phyloP scores from a whole-genome alignment of 2,888 invertebrate genomes.

The Lepas anatifera region DNA sequence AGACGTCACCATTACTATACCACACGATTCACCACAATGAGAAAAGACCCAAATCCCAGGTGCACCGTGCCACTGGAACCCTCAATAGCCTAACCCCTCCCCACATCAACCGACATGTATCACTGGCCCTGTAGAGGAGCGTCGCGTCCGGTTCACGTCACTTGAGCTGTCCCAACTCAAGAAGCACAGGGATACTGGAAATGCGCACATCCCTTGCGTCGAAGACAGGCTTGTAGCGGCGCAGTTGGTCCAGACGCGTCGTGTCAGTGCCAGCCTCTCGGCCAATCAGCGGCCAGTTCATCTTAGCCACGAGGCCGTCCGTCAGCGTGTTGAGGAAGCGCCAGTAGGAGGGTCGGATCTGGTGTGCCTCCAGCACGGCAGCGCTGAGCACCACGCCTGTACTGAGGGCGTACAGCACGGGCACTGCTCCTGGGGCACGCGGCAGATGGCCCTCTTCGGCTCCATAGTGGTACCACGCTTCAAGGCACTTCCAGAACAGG shows the following conservation, averaged over 20 bases:
- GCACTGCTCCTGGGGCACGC: conserved; percentile 52
- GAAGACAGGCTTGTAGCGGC: not conserved
- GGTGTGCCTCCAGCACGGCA: conserved; percentile 63
- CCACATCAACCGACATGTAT: too few species aligned
- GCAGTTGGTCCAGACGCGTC: not conserved
- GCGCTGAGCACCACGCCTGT: conserved; percentile 66
- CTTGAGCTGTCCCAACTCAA: not conserved
- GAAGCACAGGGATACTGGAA: not conserved
- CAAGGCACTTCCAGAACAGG: conserved; percentile 67
- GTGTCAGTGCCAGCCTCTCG: not conserved
- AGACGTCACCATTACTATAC: too few species aligned
- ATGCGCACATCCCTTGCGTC: not conserved
- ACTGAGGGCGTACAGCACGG: conserved; percentile 59
- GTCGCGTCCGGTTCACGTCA: too few species aligned
- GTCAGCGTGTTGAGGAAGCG: conserved; percentile 63
- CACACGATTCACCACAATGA: too few species aligned
- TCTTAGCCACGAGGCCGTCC: conserved; percentile 34
- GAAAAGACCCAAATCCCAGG: too few species aligned
- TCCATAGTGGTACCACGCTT: conserved; percentile 59
- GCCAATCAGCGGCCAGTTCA: conserved; percentile 28
- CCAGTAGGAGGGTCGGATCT: conserved; percentile 67
- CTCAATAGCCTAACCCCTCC: too few species aligned
- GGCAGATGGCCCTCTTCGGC: conserved; percentile 52
- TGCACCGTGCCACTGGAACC: too few species aligned
- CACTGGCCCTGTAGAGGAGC: too few species aligned